Evolutionary conservation across 92 coral and sea anemone species (phyloP).

Genomic region (Porites rus): DNA sequence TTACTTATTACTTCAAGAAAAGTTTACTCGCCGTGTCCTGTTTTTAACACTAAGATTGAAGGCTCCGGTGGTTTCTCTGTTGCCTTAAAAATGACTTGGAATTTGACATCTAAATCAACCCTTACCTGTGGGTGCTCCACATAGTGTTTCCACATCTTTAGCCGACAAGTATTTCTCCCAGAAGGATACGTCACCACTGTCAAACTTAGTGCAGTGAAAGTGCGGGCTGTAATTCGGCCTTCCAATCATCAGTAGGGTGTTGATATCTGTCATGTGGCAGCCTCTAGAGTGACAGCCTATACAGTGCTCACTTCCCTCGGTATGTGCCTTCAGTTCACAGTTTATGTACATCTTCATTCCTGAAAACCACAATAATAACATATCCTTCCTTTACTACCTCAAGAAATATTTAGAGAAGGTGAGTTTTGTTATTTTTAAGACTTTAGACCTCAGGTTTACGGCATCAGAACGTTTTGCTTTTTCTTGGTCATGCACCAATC

Average conservation of each 20-base stretch:
- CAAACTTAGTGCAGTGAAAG: slow-evolving; percentile 92
- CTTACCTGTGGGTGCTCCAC: slow-evolving; percentile 79
- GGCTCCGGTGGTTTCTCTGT: too few relatives aligned
- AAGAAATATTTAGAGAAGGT: too few relatives aligned
- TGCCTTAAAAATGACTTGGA: neutral
- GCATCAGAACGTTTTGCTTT: too few relatives aligned
- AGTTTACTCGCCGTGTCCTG: too few relatives aligned
- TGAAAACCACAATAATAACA: slow-evolving; percentile 20
- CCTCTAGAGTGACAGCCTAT: slow-evolving; percentile 91
- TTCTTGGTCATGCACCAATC: too few relatives aligned
- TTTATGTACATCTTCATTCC: slow-evolving; percentile 92
- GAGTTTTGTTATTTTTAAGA: too few relatives aligned
- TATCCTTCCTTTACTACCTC: too few relatives aligned
- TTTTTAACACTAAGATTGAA: too few relatives aligned
- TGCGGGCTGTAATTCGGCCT: slow-evolving; percentile 94
- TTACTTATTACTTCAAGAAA: too few relatives aligned
- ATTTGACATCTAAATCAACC: neutral
- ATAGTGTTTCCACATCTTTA: slow-evolving; percentile 77
- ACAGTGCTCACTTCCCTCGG: slow-evolving; percentile 84
- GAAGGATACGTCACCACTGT: slow-evolving; percentile 92
- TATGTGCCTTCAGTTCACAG: slow-evolving; percentile 85
- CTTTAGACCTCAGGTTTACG: too few relatives aligned
- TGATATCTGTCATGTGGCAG: slow-evolving; percentile 90
- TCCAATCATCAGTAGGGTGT: slow-evolving; percentile 92
- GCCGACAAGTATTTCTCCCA: slow-evolving; percentile 85